Evolutionary conservation across 2,888 invertebrate species (phyloP), one percentile per base, ranked within the genome.

Genomic region (Xanthia icteritia): DNA sequence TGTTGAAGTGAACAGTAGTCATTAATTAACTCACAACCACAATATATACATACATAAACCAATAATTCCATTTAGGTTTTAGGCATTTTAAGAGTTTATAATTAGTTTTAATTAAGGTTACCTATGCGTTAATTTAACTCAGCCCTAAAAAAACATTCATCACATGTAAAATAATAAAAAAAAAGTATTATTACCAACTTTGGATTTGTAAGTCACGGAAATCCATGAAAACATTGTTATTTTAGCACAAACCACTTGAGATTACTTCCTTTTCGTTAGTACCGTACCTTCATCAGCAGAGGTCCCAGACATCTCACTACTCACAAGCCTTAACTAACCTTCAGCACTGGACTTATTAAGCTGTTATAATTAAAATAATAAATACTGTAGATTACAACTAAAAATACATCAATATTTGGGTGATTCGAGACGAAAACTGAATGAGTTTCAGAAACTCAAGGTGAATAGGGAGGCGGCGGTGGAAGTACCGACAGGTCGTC

Each of bases 391-490:
- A 86, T 82, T 82, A 88, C 69, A 85, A 82, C 85, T 82, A 87
- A 82, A 82, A 85, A 81, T 82, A 82, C 84, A 87, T 84, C 85
- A 87, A 88, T 87, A 89, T 87, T 88, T 85, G 81, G 84, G 78
- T 82, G 76, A 76, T 81, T 78, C 72, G 67, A 86, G 75, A 81
- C 72, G 70, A 73, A 79, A 81, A 70, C 68, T 72, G 66, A 54
- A 81, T 66, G 54, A 76, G 79, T 68, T 73, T 72, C 11, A 67
- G 17, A 60, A 56, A 79, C 87, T 93, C 91, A 97, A 76, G 97
- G 97, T 1, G 97, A 96, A 81, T 97, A 97, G 9, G 97, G 97
- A 23, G 97, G 97, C 0, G 97, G 97, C 6, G 97, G 97, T 3
- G 96, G 96, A 60, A 96, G 90, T 73, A 96, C 92, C 0, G 96